Evolutionary conservation across 2,888 invertebrate species (phyloP).

Genomic region (Eupithecia inturbata): DNA sequence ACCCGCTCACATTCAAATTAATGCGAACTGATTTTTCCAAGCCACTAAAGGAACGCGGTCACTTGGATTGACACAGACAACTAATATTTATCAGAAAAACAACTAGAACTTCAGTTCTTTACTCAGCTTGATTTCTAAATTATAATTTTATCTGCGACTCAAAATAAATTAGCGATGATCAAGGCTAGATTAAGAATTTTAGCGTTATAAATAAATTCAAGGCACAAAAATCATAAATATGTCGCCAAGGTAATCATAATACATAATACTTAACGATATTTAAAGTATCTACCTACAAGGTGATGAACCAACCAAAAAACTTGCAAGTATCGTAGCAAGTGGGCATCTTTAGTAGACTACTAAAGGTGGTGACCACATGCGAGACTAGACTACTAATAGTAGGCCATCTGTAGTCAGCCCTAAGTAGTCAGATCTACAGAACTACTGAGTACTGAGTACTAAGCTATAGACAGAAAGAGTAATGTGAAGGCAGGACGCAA

Average conservation of each 20-base stretch:
- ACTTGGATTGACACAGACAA: not conserved
- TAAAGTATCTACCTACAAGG: no score
- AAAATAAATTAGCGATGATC: not conserved
- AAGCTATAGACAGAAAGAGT: not conserved
- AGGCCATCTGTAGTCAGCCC: not conserved
- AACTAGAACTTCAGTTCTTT: not conserved
- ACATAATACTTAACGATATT: no score
- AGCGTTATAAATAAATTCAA: conserved; percentile 4
- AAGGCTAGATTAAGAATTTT: not conserved
- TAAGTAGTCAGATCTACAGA: not conserved
- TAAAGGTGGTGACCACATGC: no score
- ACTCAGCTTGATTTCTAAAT: not conserved
- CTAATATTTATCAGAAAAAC: not conserved
- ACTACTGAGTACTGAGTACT: not conserved
- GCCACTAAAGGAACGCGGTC: not conserved
- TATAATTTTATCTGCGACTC: not conserved
- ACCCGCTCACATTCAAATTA: not conserved
- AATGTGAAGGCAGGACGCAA: not conserved
- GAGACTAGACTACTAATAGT: not conserved
- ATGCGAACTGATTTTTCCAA: not conserved
- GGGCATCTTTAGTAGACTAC: no score
- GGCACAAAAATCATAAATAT: not conserved
- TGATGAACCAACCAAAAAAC: not conserved
- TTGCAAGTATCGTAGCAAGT: not conserved
- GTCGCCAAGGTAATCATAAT: no score